These are phyloP conservation scores for Gerris lacustris DNA, from an alignment of 2,888 invertebrate genomes.

Conservation along the genomic window DNA sequence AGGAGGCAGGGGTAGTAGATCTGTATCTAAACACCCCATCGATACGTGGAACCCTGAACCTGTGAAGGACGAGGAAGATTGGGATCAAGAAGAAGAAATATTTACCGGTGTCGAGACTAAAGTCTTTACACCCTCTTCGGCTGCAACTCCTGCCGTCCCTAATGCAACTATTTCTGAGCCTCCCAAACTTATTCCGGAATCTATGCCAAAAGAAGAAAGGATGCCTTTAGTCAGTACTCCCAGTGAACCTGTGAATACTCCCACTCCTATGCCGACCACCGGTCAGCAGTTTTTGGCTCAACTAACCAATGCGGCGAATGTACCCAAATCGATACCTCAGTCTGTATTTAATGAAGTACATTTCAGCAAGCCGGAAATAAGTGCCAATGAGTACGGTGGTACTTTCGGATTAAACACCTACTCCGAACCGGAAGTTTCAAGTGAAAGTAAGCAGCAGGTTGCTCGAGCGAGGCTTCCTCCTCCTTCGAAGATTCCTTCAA, in stretches of 20 bases:
- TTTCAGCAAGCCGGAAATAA: not conserved
- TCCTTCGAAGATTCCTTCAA: slow-evolving; percentile 63
- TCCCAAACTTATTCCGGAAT: not conserved
- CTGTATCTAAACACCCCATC: slow-evolving; percentile 32
- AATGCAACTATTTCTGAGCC: not conserved
- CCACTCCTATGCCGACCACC: not conserved
- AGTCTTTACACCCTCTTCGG: slow-evolving; percentile 58
- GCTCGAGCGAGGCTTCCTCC: slow-evolving; percentile 24
- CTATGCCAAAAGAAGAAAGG: slow-evolving; percentile 8
- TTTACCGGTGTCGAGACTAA: slow-evolving; percentile 92
- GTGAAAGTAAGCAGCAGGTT: not conserved
- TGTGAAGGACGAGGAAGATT: slow-evolving; percentile 45
- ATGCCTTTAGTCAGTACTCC: not conserved
- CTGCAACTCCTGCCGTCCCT: not conserved
- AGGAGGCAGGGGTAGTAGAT: slow-evolving; percentile 26
- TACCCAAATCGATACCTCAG: slow-evolving; percentile 2
- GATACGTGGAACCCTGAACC: slow-evolving; percentile 39
- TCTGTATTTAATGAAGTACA: slow-evolving; percentile 7
- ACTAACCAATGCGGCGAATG: not conserved
- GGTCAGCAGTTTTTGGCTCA: slow-evolving; percentile 8
- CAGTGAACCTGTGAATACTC: not conserved
- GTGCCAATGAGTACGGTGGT: not conserved
- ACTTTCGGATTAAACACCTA: not conserved
- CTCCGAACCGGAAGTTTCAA: not conserved
- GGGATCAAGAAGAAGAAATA: slow-evolving; percentile 90